Conservation (phyloP, 2,888 invertebrate species). For the Leptura quadrifasciata region DNA sequence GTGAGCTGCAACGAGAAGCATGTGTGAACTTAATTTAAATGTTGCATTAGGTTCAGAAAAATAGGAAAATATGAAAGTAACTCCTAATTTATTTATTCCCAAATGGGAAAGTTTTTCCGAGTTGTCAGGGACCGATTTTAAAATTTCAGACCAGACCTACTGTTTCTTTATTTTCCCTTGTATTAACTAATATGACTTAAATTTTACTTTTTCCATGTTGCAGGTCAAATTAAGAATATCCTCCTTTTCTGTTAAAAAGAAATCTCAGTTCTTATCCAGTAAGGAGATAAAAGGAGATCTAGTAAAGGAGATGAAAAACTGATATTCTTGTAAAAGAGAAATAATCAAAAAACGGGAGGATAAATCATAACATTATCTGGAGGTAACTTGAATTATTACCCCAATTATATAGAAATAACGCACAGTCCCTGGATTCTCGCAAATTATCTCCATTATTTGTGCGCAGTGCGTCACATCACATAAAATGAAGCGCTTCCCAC, state of each 20-base stretch:
- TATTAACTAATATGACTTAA: too few species aligned
- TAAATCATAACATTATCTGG: constrained; percentile 40
- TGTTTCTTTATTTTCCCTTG: too few species aligned
- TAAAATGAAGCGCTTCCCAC: constrained; percentile 39
- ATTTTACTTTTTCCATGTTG: too few species aligned
- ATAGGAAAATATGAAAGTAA: too few species aligned
- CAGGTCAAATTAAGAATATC: too few species aligned
- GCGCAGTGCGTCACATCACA: constrained; percentile 42
- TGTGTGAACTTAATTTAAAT: too few species aligned
- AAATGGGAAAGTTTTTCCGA: too few species aligned
- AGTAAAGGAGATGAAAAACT: constrained; percentile 4
- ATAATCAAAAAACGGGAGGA: constrained; percentile 9
- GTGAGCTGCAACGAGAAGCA: too few species aligned
- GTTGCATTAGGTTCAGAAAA: too few species aligned
- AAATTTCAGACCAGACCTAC: too few species aligned
- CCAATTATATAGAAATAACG: constrained; percentile 46
- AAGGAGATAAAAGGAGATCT: background rate
- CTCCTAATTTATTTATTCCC: too few species aligned
- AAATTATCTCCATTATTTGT: constrained; percentile 33
- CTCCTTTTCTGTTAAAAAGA: background rate
- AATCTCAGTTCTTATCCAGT: background rate
- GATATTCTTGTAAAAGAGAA: constrained; percentile 2
- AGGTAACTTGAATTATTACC: constrained; percentile 44
- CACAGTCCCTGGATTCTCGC: constrained; percentile 25
- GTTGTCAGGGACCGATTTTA: too few species aligned